These are phyloP conservation scores for Psittacula cyanocephala DNA, from an alignment of 2,113 vertebrate genomes.

Conservation along the genomic window DNA sequence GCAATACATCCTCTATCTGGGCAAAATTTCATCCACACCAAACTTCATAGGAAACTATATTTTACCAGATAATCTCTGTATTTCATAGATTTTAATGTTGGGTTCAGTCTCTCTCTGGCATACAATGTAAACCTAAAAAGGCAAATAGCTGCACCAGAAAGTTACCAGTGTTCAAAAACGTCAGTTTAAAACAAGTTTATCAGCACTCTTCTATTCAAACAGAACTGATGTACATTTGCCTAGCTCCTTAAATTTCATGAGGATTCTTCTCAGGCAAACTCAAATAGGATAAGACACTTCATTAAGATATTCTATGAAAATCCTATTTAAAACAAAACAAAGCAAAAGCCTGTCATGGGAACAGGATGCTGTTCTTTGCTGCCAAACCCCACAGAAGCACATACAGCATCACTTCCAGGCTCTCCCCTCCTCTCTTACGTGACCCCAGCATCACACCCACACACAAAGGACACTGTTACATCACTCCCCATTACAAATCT, in stretches of 20 bases:
- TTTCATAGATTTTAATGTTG: neutral
- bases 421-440: neutral
- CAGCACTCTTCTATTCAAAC: neutral
- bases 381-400: neutral
- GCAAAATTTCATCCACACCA: neutral
- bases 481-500: constrained; percentile 7
- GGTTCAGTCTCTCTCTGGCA: neutral
- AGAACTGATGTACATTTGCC: neutral
- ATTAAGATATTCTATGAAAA: neutral
- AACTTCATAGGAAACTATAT: neutral
- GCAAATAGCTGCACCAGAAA: neutral
- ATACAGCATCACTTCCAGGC: neutral
- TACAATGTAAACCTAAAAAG: neutral
- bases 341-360: neutral
- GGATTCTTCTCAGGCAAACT: neutral
- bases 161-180: neutral
- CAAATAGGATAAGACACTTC: neutral
- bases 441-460: neutral
- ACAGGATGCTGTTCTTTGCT: neutral
- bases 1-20: neutral
- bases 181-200: neutral
- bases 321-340: neutral
- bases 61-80: neutral
- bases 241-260: neutral
- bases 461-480: neutral